phyloP scores from a whole-genome alignment of 2,888 invertebrate species.

The Balanococcus diminutus region DNA sequence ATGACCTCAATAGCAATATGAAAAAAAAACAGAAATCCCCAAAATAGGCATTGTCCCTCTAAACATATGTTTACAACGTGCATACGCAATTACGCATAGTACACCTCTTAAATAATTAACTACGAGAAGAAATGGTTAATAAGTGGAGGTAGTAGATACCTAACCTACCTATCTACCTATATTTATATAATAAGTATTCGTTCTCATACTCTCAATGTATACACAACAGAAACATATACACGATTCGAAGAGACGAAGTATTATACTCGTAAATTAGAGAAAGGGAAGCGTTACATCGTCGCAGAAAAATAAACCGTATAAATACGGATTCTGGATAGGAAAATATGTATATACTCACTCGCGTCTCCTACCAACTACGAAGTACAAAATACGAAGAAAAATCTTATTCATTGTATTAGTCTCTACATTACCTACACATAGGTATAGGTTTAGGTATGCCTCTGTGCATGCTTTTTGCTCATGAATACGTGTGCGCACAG shows the following conservation, averaged over 20 bases:
- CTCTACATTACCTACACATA: neutral
- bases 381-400: neutral
- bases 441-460: neutral
- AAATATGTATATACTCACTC: neutral
- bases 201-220: too few relatives aligned
- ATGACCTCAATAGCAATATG: too few relatives aligned
- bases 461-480: neutral
- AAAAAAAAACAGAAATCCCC: too few relatives aligned
- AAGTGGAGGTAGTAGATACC: too few relatives aligned
- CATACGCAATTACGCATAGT: neutral
- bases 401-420: neutral
- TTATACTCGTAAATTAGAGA: neutral
- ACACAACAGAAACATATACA: neutral
- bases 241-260: neutral
- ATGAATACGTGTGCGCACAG: neutral
- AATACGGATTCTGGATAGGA: neutral
- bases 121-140: neutral
- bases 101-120: neutral
- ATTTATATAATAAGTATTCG: neutral
- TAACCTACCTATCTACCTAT: neutral
- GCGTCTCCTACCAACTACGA: too few relatives aligned
- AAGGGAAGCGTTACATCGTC: neutral
- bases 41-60: too few relatives aligned
- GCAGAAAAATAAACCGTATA: neutral
- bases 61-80: neutral